phyloP scores from a whole-genome alignment of 2,888 invertebrate genomes.

The Epinotia ramella region DNA sequence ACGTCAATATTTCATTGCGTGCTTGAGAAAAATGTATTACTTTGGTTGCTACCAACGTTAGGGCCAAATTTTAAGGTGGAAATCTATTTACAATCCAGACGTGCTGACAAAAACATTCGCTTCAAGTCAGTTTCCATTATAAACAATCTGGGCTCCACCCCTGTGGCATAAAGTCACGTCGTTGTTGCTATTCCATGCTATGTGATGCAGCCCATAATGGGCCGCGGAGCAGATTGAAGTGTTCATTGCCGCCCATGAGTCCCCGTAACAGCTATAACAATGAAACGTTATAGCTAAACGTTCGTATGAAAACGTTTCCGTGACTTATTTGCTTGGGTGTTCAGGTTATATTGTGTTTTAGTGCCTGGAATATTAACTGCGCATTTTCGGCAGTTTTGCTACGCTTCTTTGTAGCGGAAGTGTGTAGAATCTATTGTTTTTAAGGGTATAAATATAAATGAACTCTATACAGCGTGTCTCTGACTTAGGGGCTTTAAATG shows the following conservation, averaged over 20 bases:
- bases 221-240: conserved; percentile 49
- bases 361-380: conserved; percentile 8
- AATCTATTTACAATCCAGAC: no score
- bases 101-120: no score
- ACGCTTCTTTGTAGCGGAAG: background rate
- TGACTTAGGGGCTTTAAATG: no score
- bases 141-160: background rate
- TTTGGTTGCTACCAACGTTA: no score
- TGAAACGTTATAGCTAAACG: conserved; percentile 30
- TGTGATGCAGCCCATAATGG: conserved; percentile 19
- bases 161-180: background rate
- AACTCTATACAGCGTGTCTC: no score
- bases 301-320: conserved; percentile 28
- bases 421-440: background rate
- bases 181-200: conserved; percentile 2
- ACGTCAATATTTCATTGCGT: no score
- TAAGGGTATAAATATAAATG: background rate
- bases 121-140: background rate
- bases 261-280: conserved; percentile 6
- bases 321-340: conserved; percentile 20
- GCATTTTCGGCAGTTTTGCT: conserved; percentile 7
- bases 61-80: no score
- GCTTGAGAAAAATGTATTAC: no score
- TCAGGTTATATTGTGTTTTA: conserved; percentile 14
- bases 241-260: conserved; percentile 47